Conservation (phyloP, 2,797 vertebrate genomes). For the Oreonectes daqikongensis region DNA sequence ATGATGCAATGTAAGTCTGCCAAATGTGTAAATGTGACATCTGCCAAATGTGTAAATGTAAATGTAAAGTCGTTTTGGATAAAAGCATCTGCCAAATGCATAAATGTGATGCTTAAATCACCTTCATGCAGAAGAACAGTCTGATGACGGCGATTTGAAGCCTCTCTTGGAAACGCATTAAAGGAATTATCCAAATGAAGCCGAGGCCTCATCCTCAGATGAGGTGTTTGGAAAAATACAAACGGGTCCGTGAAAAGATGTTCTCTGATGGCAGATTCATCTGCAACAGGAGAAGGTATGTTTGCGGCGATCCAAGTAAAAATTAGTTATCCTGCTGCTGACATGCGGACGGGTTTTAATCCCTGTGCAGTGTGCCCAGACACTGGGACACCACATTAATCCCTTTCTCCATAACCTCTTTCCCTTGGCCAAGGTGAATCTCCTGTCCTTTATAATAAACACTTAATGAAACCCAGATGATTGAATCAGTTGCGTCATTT, state of each 20-base stretch:
- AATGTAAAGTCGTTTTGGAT: too few species aligned
- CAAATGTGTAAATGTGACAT: too few species aligned
- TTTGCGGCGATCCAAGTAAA: not conserved
- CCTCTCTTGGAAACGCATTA: slow-evolving; percentile 5
- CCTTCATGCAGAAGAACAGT: not conserved
- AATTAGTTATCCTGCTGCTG: slow-evolving; percentile 17
- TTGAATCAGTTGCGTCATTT: slow-evolving; percentile 68
- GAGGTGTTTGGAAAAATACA: slow-evolving; percentile 41
- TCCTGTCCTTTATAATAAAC: slow-evolving; percentile 56
- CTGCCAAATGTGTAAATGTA: too few species aligned
- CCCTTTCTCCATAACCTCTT: slow-evolving; percentile 40
- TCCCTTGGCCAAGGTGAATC: slow-evolving; percentile 56
- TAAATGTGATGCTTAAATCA: not conserved
- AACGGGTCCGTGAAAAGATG: slow-evolving; percentile 27
- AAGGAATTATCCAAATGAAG: not conserved
- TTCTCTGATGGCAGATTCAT: slow-evolving; percentile 33
- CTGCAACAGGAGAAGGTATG: slow-evolving; percentile 31
- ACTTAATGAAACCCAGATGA: slow-evolving; percentile 76
- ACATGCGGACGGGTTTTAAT: slow-evolving; percentile 40
- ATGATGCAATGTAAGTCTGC: too few species aligned
- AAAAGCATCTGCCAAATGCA: too few species aligned
- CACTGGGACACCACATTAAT: slow-evolving; percentile 55
- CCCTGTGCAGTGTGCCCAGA: slow-evolving; percentile 41
- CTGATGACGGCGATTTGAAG: not conserved
- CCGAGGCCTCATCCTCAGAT: not conserved